Evolutionary conservation across 2,888 invertebrate species (phyloP), one percentile per base, ranked within the genome.

Genomic region (Pegoplata infirma): DNA sequence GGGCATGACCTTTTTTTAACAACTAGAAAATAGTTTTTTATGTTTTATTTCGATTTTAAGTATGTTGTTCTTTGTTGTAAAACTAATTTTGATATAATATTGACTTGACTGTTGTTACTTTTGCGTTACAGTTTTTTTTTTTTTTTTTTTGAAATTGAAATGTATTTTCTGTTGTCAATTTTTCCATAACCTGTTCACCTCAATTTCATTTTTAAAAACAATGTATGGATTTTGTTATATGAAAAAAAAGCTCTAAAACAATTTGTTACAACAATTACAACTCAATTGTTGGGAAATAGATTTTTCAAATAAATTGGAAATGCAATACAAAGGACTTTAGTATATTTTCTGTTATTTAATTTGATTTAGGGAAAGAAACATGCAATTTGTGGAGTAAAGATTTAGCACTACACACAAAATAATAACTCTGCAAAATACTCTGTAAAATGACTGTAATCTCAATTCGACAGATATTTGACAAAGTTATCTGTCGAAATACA

Each of bases 51-150:
- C n/a, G n/a, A n/a, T n/a, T n/a, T n/a, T n/a, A 40, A 73, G 58
- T 73, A 66, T 73, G 58, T 44, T 73, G 73, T 61, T 67, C 49
- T 47, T 56, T 14, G 25, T 21, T 63, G 58, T 49, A 55, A 56
- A 68, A 75, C 61, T 49, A 75, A 68, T 76, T 69, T 44, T 68
- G 63, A 63, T 76, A 63, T 76, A 55, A 61, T 68, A 69, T 69
- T 58, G 49, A 76, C 61, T 69, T 58, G 49, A 76, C 61, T 69
- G 49, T 25, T 19, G n/a, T 19, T 21, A n/a, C 25, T 12, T 8
- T 14, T 17, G n/a, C 1, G 21, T 44, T 19, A 16, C 25, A 1
- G 5, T 17, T 47, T 36, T n/a, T n/a, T n/a, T n/a, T n/a, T n/a
- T n/a, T n/a, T n/a, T n/a, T n/a, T n/a, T n/a, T 12, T 10, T 17